Evolutionary conservation across 2,888 invertebrate species (phyloP).

Genomic region (Pristionchus japonicus): DNA sequence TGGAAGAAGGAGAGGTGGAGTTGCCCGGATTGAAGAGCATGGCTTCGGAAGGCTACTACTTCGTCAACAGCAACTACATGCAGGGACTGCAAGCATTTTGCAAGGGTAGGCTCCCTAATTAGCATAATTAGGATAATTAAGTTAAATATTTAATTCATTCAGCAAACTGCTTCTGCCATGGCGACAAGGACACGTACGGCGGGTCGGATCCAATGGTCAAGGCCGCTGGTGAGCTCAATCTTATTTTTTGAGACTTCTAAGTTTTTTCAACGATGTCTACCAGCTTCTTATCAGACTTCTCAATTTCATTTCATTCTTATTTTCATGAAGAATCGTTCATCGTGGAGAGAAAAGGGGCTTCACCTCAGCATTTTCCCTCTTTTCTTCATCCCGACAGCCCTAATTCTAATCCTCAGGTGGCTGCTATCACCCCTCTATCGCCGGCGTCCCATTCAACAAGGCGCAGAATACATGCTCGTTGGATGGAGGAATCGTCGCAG

Average conservation of each 20-base stretch:
- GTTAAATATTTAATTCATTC: background rate
- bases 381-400: too few relatives aligned
- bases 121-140: background rate
- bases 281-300: too few relatives aligned
- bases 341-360: too few relatives aligned
- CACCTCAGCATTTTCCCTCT: too few relatives aligned
- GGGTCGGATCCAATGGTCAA: background rate
- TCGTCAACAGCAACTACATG: background rate
- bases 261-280: too few relatives aligned
- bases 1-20: background rate
- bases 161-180: background rate
- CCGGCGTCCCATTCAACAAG: background rate
- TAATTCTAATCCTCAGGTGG: background rate
- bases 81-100: background rate
- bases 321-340: too few relatives aligned
- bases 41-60: background rate
- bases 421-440: background rate
- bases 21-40: background rate
- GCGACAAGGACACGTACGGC: background rate
- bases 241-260: too few relatives aligned
- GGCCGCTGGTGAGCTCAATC: background rate
- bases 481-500: background rate
- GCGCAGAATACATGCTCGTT: background rate
- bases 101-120: background rate
- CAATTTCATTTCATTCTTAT: too few relatives aligned